phyloP scores from a whole-genome alignment of 2,888 invertebrate species.

The Ormyrus labotus region DNA sequence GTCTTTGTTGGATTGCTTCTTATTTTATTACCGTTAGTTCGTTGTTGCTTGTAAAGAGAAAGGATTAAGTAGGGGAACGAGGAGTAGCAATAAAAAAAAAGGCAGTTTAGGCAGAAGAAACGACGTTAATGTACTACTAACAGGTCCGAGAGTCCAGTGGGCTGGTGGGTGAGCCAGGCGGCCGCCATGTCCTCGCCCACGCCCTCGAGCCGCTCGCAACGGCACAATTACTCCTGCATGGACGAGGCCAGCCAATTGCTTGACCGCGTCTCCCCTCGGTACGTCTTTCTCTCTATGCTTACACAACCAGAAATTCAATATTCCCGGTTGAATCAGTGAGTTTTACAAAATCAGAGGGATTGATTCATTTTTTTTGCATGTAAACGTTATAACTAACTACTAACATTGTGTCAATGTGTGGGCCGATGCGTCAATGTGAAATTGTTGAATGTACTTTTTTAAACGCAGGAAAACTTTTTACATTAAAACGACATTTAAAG shows the following conservation, averaged over 20 bases:
- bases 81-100: neutral
- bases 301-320: slow-evolving; percentile 7
- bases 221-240: slow-evolving; percentile 72
- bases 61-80: too few relatives aligned
- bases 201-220: slow-evolving; percentile 67
- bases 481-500: too few relatives aligned
- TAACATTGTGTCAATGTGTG: neutral
- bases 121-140: slow-evolving; percentile 59
- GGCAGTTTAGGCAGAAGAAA: slow-evolving; percentile 15
- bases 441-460: too few relatives aligned
- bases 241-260: slow-evolving; percentile 75
- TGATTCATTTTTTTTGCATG: slow-evolving; percentile 14
- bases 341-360: neutral
- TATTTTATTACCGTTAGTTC: too few relatives aligned
- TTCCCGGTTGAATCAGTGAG: neutral
- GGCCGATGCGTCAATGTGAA: too few relatives aligned
- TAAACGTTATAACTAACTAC: slow-evolving; percentile 5
- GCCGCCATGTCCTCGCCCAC: slow-evolving; percentile 75
- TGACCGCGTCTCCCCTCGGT: slow-evolving; percentile 74
- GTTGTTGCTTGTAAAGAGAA: too few relatives aligned
- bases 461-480: too few relatives aligned
- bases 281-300: slow-evolving; percentile 63
- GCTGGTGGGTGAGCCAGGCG: slow-evolving; percentile 74
- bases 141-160: slow-evolving; percentile 75
- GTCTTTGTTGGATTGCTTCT: too few relatives aligned